Percentiles rank a stretch among this genome's conserved stretches.
These are phyloP conservation scores for Thymelicus acteon DNA, from an alignment of 2,888 invertebrate genomes.

Conservation along the genomic window DNA sequence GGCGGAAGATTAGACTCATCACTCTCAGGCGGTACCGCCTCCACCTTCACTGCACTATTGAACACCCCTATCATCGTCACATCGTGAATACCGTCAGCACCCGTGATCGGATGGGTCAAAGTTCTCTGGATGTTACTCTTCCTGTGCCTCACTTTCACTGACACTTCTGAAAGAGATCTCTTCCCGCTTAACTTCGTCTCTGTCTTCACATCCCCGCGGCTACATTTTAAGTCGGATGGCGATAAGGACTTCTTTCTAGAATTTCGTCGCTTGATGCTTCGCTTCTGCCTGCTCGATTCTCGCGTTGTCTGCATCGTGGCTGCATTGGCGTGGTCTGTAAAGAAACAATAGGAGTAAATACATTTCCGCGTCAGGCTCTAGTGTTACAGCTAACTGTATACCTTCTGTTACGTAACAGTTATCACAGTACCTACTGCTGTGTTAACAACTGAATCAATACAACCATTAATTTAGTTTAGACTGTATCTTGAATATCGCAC, in stretches of 20 bases:
- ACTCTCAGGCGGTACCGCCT: conserved; percentile 66
- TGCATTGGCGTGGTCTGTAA: conserved; percentile 72
- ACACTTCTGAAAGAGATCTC: conserved; percentile 77
- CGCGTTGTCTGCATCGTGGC: conserved; percentile 76
- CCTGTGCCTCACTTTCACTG: conserved; percentile 78
- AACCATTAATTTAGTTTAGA: conserved; percentile 10
- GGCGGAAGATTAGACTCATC: conserved; percentile 79
- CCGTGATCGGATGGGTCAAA: conserved; percentile 78
- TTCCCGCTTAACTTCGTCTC: conserved; percentile 70
- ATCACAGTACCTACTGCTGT: conserved; percentile 1
- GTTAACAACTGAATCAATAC: conserved; percentile 15
- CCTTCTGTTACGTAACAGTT: conserved; percentile 30
- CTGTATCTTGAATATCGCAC: background rate
- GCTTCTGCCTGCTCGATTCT: conserved; percentile 77
- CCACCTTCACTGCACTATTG: conserved; percentile 64
- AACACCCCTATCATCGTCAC: conserved; percentile 66
- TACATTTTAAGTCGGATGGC: conserved; percentile 75
- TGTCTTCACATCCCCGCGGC: conserved; percentile 64
- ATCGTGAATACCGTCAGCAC: conserved; percentile 67
- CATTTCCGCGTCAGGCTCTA: conserved; percentile 34
- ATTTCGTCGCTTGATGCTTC: conserved; percentile 77
- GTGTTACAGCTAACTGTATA: conserved; percentile 30
- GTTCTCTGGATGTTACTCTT: conserved; percentile 80
- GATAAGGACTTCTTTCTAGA: conserved; percentile 82
- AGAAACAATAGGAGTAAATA: conserved; percentile 44